Percentiles rank a stretch among this genome's conserved stretches.
Conservation (phyloP, 2,113 vertebrate species). For the Rhagologus leucostigma region DNA sequence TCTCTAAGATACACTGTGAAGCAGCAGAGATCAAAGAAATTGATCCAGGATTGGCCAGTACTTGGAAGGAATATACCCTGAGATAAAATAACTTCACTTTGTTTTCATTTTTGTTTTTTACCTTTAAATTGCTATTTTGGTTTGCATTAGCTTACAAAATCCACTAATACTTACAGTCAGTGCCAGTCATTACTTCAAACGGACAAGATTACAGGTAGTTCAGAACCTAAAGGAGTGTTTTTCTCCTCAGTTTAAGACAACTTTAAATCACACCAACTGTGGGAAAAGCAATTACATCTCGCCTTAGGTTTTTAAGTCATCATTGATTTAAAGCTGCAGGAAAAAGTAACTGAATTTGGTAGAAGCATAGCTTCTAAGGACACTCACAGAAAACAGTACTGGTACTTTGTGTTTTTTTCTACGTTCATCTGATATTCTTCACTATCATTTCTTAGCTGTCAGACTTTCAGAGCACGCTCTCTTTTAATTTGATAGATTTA, state of each 20-base stretch:
- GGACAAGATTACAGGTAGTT: background rate
- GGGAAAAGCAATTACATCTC: constrained; percentile 27
- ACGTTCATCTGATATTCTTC: background rate
- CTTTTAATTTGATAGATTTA: constrained; percentile 46
- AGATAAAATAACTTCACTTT: background rate
- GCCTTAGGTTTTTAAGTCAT: background rate
- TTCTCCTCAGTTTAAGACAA: background rate
- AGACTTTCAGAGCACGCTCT: background rate
- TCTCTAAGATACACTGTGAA: background rate
- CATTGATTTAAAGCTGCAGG: constrained; percentile 22
- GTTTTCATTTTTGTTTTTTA: background rate
- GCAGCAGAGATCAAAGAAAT: background rate
- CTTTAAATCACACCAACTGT: background rate
- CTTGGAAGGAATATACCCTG: background rate
- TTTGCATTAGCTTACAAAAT: background rate
- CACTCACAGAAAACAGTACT: background rate
- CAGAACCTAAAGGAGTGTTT: background rate
- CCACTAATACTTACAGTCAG: background rate
- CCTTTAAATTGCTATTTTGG: background rate
- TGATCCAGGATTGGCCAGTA: background rate
- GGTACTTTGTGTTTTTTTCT: background rate
- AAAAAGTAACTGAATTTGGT: constrained; percentile 15
- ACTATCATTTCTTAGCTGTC: background rate
- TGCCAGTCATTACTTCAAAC: background rate
- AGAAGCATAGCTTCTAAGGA: constrained; percentile 27